Percentiles rank a stretch among this genome's conserved stretches.
phyloP scores from a whole-genome alignment of 1,140 invertebrate genomes.

The Anastrepha ludens region DNA sequence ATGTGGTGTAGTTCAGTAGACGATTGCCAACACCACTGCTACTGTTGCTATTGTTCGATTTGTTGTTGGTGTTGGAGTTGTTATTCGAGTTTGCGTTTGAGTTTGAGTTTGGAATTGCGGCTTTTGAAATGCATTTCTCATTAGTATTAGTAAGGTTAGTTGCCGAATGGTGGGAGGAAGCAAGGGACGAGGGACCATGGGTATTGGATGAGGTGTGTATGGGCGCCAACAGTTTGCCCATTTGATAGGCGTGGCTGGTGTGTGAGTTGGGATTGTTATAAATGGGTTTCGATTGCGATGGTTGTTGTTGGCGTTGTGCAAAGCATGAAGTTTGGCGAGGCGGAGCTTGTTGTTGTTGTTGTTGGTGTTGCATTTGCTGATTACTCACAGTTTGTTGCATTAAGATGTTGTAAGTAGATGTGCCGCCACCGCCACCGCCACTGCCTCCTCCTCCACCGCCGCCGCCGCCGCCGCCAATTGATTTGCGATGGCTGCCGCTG shows the following conservation, averaged over 20 bases:
- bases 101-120: not conserved
- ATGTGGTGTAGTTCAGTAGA: constrained; percentile 72
- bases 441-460: constrained; percentile 60
- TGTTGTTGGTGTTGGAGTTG: constrained; percentile 51
- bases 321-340: constrained; percentile 56
- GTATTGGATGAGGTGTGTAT: constrained; percentile 60
- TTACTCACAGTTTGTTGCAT: constrained; percentile 75
- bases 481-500: constrained; percentile 72
- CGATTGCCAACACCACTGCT: constrained; percentile 66
- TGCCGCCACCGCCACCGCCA: constrained; percentile 58
- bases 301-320: constrained; percentile 57
- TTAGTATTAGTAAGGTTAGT: constrained; percentile 53
- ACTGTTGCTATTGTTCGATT: constrained; percentile 54
- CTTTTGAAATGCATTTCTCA: constrained; percentile 57
- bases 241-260: constrained; percentile 63
- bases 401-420: constrained; percentile 68
- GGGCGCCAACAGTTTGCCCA: constrained; percentile 63
- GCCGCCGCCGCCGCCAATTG: constrained; percentile 61
- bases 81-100: not conserved
- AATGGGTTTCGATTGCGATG: constrained; percentile 67
- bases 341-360: constrained; percentile 61
- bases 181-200: constrained; percentile 25
- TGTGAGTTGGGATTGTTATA: constrained; percentile 70
- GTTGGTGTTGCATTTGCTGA: constrained; percentile 69
- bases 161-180: constrained; percentile 16